Evolutionary conservation across 64 coral and sea anemone species (phyloP), one percentile per base, ranked within the genome.

Genomic region (Dendrophyllia cribrosa): DNA sequence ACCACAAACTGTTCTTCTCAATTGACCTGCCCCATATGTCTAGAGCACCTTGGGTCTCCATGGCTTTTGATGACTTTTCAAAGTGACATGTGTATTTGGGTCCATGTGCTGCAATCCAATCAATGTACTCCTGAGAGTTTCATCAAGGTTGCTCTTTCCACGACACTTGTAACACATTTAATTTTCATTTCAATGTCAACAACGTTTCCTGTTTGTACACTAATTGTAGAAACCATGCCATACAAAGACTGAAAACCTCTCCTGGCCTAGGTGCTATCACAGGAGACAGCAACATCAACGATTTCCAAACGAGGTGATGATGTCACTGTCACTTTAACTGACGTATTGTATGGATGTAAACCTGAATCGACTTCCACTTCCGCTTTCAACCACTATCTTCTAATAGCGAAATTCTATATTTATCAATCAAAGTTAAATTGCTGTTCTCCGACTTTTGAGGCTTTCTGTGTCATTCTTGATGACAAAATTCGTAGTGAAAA

Each of bases 81-180:
- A 92, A 86, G 25, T 50, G 83, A 5, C 43, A 66, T 12, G 60
- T 43, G 21, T 58, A 92, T 58, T 70, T 85, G 74, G 83, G 75
- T 46, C 51, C 72, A 70, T 88, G 85, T 25, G 56, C 58, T 76
- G 75, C 85, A 60, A 71, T 93, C 91, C 91, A 93, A 50, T 93
- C 21, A 12, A 77, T 85, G 74, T 88, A 88, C 51, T 93, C 74
- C 61, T 78, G 84, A 52, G 64, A 93, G 20, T 24, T 70, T 55
- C 59, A 59, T 93, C 84, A 7, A 70, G 51, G 22, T 71, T 48
- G 17, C 67, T 74, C 61, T 60, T 87, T 4, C 59, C 91, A 24
- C 91, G 63, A 25, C 84, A 88, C 68, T 93, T 88, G 65, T 72
- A 88, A 59, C 75, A 93, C 21, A 93, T 11, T 88, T 77, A 34